phyloP scores from a whole-genome alignment of 2,113 vertebrate species.

The Lipophrys pholis region DNA sequence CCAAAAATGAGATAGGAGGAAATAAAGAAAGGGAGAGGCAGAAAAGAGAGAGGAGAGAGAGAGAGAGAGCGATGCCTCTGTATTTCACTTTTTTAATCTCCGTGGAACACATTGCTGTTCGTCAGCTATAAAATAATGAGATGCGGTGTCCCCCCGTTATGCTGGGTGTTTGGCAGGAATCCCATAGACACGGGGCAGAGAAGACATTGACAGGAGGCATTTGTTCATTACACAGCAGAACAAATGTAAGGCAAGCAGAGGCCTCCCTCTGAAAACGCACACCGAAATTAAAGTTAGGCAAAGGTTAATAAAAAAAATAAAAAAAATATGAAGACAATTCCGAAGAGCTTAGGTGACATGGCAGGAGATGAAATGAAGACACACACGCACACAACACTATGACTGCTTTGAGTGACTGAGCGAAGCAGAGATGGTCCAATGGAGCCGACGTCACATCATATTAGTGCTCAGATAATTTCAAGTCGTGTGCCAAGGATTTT shows the following conservation, averaged over 20 bases:
- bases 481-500: conserved; percentile 47
- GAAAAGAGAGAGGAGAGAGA: conserved; percentile 22
- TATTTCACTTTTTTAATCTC: conserved; percentile 68
- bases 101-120: conserved; percentile 62
- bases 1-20: conserved; percentile 31
- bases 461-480: conserved; percentile 48
- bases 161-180: conserved; percentile 68
- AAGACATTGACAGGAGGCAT: conserved; percentile 65
- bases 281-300: conserved; percentile 47
- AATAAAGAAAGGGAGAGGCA: neutral
- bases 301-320: conserved; percentile 1
- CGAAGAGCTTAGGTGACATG: conserved; percentile 14
- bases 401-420: conserved; percentile 28
- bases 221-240: conserved; percentile 69
- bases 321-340: conserved; percentile 25
- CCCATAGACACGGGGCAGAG: conserved; percentile 61
- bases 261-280: conserved; percentile 44
- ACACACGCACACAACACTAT: neutral
- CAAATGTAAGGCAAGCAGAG: conserved; percentile 53
- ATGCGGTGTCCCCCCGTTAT: conserved; percentile 48
- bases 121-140: conserved; percentile 77
- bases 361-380: conserved; percentile 17
- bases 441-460: conserved; percentile 62
- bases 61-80: conserved; percentile 40
- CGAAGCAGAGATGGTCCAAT: conserved; percentile 41